Percentiles rank a stretch among this genome's conserved stretches.
Conservation (phyloP, 2,797 vertebrate species). For the Atherinosoma microstoma region DNA sequence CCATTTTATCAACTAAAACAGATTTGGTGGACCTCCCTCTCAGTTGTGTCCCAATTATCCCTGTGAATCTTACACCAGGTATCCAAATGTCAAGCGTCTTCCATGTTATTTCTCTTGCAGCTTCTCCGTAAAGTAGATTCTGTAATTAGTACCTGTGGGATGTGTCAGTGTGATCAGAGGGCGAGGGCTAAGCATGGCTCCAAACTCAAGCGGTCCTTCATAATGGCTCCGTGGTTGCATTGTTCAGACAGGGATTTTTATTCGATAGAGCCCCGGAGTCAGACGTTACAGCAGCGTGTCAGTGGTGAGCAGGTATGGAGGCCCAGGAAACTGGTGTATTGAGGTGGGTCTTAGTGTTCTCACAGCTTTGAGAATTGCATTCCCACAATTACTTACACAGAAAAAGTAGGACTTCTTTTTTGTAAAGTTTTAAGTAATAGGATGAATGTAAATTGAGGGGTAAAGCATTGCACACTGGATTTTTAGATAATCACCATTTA, state of each 20-base stretch:
- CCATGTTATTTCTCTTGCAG: constrained; percentile 71
- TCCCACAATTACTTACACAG: constrained; percentile 65
- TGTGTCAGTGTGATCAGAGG: constrained; percentile 78
- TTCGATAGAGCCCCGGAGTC: constrained; percentile 67
- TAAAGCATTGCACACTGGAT: not conserved
- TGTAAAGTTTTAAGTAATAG: not conserved
- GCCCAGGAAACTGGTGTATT: constrained; percentile 45
- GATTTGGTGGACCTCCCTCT: constrained; percentile 73
- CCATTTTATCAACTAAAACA: constrained; percentile 79
- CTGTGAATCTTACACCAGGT: constrained; percentile 75
- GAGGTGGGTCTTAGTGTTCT: constrained; percentile 67
- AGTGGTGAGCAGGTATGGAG: constrained; percentile 57
- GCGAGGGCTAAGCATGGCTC: constrained; percentile 72
- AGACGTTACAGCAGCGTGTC: constrained; percentile 56
- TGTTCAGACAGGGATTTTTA: constrained; percentile 72
- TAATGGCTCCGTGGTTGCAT: constrained; percentile 57
- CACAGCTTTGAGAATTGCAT: constrained; percentile 66
- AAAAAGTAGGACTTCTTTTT: constrained; percentile 43
- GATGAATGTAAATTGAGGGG: constrained; percentile 7
- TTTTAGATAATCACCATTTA: not conserved
- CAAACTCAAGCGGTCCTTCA: constrained; percentile 59
- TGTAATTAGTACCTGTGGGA: constrained; percentile 87
- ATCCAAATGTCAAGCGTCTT: constrained; percentile 85
- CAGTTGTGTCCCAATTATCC: constrained; percentile 83
- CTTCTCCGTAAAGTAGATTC: constrained; percentile 66